Evolutionary conservation across 2,113 vertebrate species (phyloP), one percentile per base, ranked within the genome.

Genomic region (Lepisosteus osseus): DNA sequence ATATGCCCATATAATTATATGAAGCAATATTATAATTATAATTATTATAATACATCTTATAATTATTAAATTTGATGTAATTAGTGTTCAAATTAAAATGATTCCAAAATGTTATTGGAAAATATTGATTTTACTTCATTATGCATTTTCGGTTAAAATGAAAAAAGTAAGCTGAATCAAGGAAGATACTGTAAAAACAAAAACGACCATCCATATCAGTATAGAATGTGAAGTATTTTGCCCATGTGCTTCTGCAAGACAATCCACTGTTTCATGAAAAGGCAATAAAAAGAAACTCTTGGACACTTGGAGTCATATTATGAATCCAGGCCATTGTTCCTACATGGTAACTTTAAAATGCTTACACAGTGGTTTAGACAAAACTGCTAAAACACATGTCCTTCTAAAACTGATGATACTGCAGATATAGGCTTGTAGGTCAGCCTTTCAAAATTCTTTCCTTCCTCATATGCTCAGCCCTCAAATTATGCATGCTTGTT

Each of bases 171-270:
- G 29, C 29, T 29, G 29, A 29, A 29, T 29, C 29, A 1, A 29
- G 15, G 15, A 17, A 17, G 15, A 17, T 17, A 17, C 15, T 17
- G 15, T 17, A 17, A 62, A 17, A 7, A 54, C 43, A 54, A 29
- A 63, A 6, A 45, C 59, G 3, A 54, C 67, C 14, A 13, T 47
- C 41, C 62, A 43, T 61, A 8, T 61, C 77, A 83, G 73, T 71
- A 72, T 76, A 88, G 88, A 85, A 90, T 92, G 88, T 88, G 71
- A 90, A 87, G 78, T 84, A 90, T 88, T 89, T 81, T 82, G 79
- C 82, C 81, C 77, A 78, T 61, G 64, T 55, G 42, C 13, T 81
- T 83, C 71, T 45, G 80, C 78, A 76, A 76, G 61, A 73, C 75
- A 76, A 69, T 44, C 13, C 7, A 44, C 47, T 69, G 54, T 40